These are phyloP conservation scores for Ptyas mucosa DNA, from an alignment of 2,113 vertebrate genomes.

Conservation along the genomic window DNA sequence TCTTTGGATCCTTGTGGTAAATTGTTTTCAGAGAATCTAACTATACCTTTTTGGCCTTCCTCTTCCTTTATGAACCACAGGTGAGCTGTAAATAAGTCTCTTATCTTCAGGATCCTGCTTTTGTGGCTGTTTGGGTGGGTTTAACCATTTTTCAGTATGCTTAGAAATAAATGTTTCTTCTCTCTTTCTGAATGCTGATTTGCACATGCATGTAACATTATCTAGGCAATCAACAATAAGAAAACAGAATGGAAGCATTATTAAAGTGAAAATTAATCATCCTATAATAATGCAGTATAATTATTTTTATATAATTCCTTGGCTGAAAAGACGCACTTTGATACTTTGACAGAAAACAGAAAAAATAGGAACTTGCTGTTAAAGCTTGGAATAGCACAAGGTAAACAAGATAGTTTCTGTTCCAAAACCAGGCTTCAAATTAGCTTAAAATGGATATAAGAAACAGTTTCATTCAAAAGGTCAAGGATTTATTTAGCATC, in stretches of 20 bases:
- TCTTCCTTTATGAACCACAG: slow-evolving; percentile 7
- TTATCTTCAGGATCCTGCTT: background rate
- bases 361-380: background rate
- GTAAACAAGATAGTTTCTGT: background rate
- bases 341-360: background rate
- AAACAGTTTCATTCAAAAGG: background rate
- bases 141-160: background rate
- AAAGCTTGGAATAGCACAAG: background rate
- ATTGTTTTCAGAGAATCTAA: slow-evolving; percentile 30
- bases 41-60: slow-evolving; percentile 30
- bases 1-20: slow-evolving; percentile 34
- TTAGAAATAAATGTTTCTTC: slow-evolving; percentile 6
- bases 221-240: background rate
- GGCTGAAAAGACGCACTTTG: background rate
- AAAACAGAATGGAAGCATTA: background rate
- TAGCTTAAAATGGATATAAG: background rate
- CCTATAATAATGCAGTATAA: background rate
- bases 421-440: background rate
- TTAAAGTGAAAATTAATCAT: background rate
- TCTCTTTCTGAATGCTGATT: slow-evolving; percentile 10
- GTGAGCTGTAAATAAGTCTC: slow-evolving; percentile 11
- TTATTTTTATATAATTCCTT: background rate
- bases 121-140: background rate
- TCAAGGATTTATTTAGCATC: background rate
- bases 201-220: background rate